phyloP scores from a whole-genome alignment of 2,888 invertebrate genomes.

The Kuschelorhynchus macadamiae region DNA sequence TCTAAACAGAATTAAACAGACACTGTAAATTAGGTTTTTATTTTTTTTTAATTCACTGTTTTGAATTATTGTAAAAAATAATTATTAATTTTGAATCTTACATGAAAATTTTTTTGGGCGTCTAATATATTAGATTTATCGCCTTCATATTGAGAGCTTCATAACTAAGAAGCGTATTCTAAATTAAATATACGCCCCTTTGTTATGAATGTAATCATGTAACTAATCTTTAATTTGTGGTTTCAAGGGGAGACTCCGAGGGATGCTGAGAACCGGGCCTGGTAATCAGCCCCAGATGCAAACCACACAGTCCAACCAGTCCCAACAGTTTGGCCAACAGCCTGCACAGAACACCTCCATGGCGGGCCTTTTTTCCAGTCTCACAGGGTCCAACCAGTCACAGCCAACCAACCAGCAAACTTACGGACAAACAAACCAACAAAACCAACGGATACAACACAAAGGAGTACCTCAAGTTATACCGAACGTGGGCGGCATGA shows the following conservation, averaged over 20 bases:
- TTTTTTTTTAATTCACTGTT: too few species aligned
- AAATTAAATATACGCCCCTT: too few species aligned
- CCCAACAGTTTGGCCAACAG: constrained; percentile 41
- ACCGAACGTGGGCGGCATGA: constrained; percentile 63
- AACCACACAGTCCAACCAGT: constrained; percentile 48
- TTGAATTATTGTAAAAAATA: too few species aligned
- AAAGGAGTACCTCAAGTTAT: constrained; percentile 69
- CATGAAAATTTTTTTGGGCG: too few species aligned
- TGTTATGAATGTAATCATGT: too few species aligned
- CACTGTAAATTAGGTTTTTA: too few species aligned
- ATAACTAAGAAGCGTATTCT: too few species aligned
- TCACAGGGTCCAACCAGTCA: constrained; percentile 55
- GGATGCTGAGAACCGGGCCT: constrained; percentile 72
- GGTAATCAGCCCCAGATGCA: constrained; percentile 65
- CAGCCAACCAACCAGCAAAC: constrained; percentile 60
- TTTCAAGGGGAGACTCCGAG: constrained; percentile 75
- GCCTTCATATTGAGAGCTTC: too few species aligned
- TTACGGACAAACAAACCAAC: constrained; percentile 64
- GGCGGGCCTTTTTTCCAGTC: constrained; percentile 56
- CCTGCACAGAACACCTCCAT: constrained; percentile 56
- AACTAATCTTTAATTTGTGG: too few species aligned
- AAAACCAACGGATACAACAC: constrained; percentile 59
- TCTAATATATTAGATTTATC: too few species aligned
- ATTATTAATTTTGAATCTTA: too few species aligned
- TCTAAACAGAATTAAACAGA: too few species aligned